These are phyloP conservation scores for Steinernema khuongi DNA, from an alignment of 1,140 invertebrate species.

Conservation along the genomic window DNA sequence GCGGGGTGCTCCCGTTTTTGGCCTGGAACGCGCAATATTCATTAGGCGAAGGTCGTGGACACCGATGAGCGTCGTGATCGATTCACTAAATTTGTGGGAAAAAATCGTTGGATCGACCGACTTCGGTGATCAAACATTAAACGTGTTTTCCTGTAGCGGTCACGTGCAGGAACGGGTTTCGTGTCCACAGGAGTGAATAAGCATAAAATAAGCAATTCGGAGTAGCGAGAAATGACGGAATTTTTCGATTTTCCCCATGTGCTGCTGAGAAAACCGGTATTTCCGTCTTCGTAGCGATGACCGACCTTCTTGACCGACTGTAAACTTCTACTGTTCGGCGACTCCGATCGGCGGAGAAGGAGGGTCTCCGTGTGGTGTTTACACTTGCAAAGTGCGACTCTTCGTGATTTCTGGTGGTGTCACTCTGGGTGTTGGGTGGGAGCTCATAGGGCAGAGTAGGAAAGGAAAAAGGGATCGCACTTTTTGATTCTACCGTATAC, in stretches of 20 bases:
- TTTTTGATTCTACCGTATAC: no score
- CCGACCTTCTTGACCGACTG: background rate
- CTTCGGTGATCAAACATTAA: background rate
- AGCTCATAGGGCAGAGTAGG: no score
- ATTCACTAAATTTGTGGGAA: background rate
- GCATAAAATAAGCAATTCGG: no score
- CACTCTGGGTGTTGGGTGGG: no score
- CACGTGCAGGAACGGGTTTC: no score
- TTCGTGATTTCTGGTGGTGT: no score
- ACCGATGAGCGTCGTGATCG: background rate
- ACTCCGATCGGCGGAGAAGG: no score
- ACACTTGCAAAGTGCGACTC: no score
- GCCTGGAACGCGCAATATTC: conserved; percentile 5
- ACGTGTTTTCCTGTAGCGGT: background rate
- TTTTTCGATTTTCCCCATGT: background rate
- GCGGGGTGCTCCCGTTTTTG: background rate
- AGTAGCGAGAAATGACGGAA: background rate
- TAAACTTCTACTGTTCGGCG: background rate
- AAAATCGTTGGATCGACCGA: background rate
- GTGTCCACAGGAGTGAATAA: no score
- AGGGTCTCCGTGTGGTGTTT: no score
- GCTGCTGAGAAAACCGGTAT: background rate
- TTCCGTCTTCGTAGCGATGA: background rate
- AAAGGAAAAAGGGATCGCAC: no score
- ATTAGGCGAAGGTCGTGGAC: background rate